Evolutionary conservation across 2,888 invertebrate genomes (phyloP).

Genomic region (Linhomoeus sp.): DNA sequence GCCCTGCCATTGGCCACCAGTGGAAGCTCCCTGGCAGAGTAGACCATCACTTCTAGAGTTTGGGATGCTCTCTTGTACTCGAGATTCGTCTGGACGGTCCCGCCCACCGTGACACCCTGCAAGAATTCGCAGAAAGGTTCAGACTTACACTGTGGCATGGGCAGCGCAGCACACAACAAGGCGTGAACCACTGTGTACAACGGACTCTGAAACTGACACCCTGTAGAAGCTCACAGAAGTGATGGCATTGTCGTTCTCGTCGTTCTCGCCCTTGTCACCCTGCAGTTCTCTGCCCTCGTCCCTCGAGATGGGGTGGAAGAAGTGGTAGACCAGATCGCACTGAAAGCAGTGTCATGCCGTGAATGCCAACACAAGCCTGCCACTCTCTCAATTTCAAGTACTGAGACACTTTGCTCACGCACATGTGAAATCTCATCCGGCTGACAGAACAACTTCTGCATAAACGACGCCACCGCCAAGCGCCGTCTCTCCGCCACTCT

Average conservation of each 20-base stretch:
- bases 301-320: constrained; percentile 82
- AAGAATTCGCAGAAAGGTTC: no score
- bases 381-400: not conserved
- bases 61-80: constrained; percentile 47
- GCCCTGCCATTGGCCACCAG: constrained; percentile 27
- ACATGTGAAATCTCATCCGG: constrained; percentile 78
- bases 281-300: constrained; percentile 43
- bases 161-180: no score
- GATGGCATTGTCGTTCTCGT: no score
- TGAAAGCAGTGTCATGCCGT: constrained; percentile 33
- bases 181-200: no score
- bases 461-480: constrained; percentile 64
- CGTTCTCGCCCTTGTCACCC: constrained; percentile 23
- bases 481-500: constrained; percentile 83
- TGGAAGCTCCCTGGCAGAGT: constrained; percentile 68
- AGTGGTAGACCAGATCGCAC: constrained; percentile 79
- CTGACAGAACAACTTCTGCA: constrained; percentile 60
- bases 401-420: constrained; percentile 1
- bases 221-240: no score
- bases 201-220: no score
- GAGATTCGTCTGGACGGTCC: constrained; percentile 56
- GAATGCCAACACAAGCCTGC: not conserved
- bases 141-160: no score
- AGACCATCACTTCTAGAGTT: constrained; percentile 53
- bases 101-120: no score